Base-by-base conservation (phyloP, 2,797 vertebrate species). In the Tiaroga cobitis region DNA sequence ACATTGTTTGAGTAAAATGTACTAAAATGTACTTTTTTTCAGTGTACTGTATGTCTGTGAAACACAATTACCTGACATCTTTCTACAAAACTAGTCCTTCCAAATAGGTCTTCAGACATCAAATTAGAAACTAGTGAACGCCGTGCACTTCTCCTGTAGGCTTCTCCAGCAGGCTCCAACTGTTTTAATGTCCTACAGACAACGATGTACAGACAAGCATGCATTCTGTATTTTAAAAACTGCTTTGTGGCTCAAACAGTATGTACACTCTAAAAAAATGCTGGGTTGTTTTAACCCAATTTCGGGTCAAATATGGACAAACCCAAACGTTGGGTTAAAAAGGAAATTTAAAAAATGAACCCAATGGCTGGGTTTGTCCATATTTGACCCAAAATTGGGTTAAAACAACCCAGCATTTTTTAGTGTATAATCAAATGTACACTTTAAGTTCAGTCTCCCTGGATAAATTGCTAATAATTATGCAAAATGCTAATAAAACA, bases 401-500 rank as follows among this genome's bases (percentile, higher is more conserved):
- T n/a, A n/a, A n/a, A n/a, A n/a, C n/a, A n/a, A n/a, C n/a, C n/a
- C n/a, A n/a, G n/a, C n/a, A n/a, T n/a, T n/a, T n/a, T n/a, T n/a
- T n/a, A n/a, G n/a, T n/a, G n/a, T n/a, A 18, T 21, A 75, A 19
- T 54, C 46, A 54, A 54, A 75, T 6, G 5, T 8, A 54, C 34
- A 34, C 5, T 34, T 49, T 34, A 32, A 54, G 51, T 54, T 13
- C 10, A 74, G 11, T 34, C 49, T 37, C 73, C 29, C 54, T 37
- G 73, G 19, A 56, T 34, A 37, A 37, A 24, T n/a, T 56, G 49
- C 49, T 11, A 32, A 65, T 18, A 65, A 32, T 32, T 65, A n/a
- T 37, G 19, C 49, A 75, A 75, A 75, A 54, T 75, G 9, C 29
- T 8, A 75, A 54, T 54, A 75, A 24, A 24, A 75, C 73, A 54